These are phyloP conservation scores for Cydia splendana DNA, from an alignment of 1,140 invertebrate genomes.

Conservation along the genomic window DNA sequence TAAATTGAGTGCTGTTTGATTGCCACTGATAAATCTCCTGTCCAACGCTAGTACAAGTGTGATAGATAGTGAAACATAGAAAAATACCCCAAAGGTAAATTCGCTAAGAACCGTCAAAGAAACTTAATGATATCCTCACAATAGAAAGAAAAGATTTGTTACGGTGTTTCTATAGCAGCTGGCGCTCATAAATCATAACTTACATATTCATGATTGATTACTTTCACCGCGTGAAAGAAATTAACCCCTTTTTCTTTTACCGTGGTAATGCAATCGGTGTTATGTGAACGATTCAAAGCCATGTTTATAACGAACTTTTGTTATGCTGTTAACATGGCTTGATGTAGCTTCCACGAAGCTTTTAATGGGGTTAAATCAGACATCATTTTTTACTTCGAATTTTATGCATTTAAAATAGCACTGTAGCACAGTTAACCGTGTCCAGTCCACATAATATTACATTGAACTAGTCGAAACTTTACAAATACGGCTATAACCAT, in stretches of 20 bases:
- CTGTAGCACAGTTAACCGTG: no score
- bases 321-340: slow-evolving; percentile 2
- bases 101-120: not conserved
- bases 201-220: slow-evolving; percentile 52
- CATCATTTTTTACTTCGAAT: no score
- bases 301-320: not conserved
- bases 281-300: not conserved
- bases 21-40: no score
- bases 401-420: no score
- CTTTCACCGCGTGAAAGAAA: slow-evolving; percentile 43
- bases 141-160: slow-evolving; percentile 44
- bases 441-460: no score
- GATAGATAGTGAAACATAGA: not conserved
- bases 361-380: not conserved
- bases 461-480: no score
- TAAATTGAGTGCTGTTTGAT: no score
- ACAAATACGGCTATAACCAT: no score
- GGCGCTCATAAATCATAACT: slow-evolving; percentile 48
- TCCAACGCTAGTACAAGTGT: no score
- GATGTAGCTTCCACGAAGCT: not conserved
- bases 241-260: slow-evolving; percentile 41
- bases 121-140: slow-evolving; percentile 39
- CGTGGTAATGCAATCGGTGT: slow-evolving; percentile 22
- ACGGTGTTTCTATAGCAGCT: slow-evolving; percentile 43
- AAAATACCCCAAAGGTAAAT: not conserved